phyloP scores from a whole-genome alignment of 2,888 invertebrate genomes.

The Globia sparganii region DNA sequence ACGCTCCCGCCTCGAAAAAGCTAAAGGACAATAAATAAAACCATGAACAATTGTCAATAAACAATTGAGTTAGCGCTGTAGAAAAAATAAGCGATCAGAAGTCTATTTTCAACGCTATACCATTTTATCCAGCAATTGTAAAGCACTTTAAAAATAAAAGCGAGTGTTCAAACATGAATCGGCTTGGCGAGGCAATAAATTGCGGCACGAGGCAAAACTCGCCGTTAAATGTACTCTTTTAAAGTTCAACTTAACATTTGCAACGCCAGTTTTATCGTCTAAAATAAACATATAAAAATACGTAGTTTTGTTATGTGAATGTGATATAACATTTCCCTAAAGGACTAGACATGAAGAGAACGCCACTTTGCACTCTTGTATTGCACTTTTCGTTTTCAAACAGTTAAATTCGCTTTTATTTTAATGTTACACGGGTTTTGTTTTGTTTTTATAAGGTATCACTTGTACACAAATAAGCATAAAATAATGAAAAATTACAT shows the following conservation, averaged over 20 bases:
- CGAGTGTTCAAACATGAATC: constrained; percentile 71
- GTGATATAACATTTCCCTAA: constrained; percentile 70
- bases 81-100: constrained; percentile 62
- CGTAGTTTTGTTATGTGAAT: constrained; percentile 63
- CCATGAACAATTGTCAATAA: constrained; percentile 57
- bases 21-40: constrained; percentile 53
- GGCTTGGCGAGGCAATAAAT: constrained; percentile 72
- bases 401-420: constrained; percentile 43
- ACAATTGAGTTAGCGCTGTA: constrained; percentile 50
- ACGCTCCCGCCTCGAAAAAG: constrained; percentile 19
- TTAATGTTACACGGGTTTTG: constrained; percentile 11
- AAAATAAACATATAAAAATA: constrained; percentile 71
- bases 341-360: constrained; percentile 65
- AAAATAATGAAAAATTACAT: neutral
- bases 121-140: constrained; percentile 68
- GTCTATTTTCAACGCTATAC: constrained; percentile 59
- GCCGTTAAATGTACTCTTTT: constrained; percentile 70
- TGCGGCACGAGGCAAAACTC: constrained; percentile 68
- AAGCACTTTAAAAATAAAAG: constrained; percentile 73
- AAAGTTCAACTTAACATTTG: constrained; percentile 73
- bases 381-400: constrained; percentile 58
- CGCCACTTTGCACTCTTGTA: constrained; percentile 63
- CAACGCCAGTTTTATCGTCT: constrained; percentile 68
- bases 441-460: constrained; percentile 4
- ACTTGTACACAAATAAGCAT: neutral